phyloP scores from a whole-genome alignment of 1,140 invertebrate species.

The Cydia fagiglandana region DNA sequence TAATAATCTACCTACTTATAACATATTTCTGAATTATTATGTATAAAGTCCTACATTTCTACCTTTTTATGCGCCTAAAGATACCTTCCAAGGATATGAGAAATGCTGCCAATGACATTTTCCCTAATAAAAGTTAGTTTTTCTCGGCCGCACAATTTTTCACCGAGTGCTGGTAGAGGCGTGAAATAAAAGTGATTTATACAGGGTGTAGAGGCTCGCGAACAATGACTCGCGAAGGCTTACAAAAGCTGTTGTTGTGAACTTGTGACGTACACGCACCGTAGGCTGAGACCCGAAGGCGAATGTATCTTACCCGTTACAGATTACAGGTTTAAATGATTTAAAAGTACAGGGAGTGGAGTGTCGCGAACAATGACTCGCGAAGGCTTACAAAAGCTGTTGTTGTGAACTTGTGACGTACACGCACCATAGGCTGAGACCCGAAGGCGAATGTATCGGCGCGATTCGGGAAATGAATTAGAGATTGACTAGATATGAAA shows the following conservation, averaged over 20 bases:
- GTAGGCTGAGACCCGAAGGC: neutral
- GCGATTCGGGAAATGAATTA: no score
- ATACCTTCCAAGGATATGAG: neutral
- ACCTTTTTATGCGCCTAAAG: no score
- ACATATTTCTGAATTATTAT: no score
- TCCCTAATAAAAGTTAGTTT: slow-evolving; percentile 5
- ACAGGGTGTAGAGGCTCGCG: neutral
- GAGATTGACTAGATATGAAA: no score
- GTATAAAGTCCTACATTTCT: no score
- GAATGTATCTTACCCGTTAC: neutral
- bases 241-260: slow-evolving; percentile 10
- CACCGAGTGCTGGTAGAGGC: slow-evolving; percentile 2
- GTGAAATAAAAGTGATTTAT: slow-evolving; percentile 18
- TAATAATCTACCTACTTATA: no score
- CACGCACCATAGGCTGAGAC: neutral
- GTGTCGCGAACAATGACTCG: neutral
- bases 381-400: neutral
- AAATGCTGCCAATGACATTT: neutral
- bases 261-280: slow-evolving; percentile 1
- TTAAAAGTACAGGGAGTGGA: neutral
- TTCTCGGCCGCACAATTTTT: neutral
- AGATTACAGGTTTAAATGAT: neutral
- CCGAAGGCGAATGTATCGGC: no score
- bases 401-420: slow-evolving; percentile 1
- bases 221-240: slow-evolving; percentile 15